Evolutionary conservation across 2,797 vertebrate genomes (phyloP).

Genomic region (Bradypodion pumilum): DNA sequence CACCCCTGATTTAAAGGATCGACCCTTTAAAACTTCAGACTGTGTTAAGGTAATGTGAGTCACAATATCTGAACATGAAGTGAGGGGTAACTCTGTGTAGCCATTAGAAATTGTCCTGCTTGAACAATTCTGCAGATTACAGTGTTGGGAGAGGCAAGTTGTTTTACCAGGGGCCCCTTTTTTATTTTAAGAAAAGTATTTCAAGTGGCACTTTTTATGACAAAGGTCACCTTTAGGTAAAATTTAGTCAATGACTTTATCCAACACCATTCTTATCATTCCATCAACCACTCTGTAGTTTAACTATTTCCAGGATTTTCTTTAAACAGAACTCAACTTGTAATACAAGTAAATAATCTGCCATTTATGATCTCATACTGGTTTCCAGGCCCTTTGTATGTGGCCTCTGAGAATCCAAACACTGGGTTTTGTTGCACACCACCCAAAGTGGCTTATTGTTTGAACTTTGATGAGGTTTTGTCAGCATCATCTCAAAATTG

Average conservation of each 20-base stretch:
- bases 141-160: not conserved
- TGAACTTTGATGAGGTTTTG: too few relatives aligned
- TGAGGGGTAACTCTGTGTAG: conserved; percentile 21
- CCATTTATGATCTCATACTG: not conserved
- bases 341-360: not conserved
- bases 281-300: conserved; percentile 20
- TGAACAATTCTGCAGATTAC: conserved; percentile 18
- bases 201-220: conserved; percentile 6
- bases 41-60: conserved; percentile 48
- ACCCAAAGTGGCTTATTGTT: not conserved
- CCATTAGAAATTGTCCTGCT: conserved; percentile 32
- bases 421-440: not conserved
- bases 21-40: conserved; percentile 38
- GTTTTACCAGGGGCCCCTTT: not conserved
- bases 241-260: conserved; percentile 31
- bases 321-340: conserved; percentile 28
- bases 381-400: not conserved
- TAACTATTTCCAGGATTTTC: not conserved
- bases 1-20: too few relatives aligned
- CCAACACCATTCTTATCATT: conserved; percentile 18
- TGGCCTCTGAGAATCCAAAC: not conserved
- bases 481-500: too few relatives aligned
- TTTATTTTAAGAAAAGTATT: conserved; percentile 7
- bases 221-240: conserved; percentile 36
- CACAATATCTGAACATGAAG: conserved; percentile 6